phyloP scores from a whole-genome alignment of 2,888 invertebrate genomes.

The Cephus sareptanus region DNA sequence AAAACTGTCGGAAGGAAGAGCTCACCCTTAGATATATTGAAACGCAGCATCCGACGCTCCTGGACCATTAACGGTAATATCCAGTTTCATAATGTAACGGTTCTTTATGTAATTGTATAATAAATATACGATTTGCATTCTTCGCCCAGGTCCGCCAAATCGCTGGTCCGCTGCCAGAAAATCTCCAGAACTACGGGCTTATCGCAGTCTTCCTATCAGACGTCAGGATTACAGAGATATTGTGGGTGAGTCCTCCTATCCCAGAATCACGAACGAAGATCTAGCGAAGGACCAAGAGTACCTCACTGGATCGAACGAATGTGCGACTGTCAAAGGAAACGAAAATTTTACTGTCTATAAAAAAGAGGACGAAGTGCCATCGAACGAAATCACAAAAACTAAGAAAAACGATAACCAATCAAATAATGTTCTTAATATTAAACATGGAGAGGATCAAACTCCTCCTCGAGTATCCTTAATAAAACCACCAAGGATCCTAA shows the following conservation, averaged over 20 bases:
- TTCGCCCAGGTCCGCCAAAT: conserved; percentile 67
- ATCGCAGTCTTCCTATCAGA: conserved; percentile 71
- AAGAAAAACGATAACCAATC: conserved; percentile 23
- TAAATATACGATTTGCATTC: background rate
- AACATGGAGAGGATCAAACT: background rate
- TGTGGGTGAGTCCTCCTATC: background rate
- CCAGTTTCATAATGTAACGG: background rate
- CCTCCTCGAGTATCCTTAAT: conserved; percentile 47
- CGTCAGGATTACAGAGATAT: conserved; percentile 64
- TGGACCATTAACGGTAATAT: conserved; percentile 79
- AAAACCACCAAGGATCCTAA: conserved; percentile 52
- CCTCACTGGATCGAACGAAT: conserved; percentile 21
- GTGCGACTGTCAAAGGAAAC: conserved; percentile 29
- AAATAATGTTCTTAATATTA: conserved; percentile 1
- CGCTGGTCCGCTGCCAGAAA: conserved; percentile 68
- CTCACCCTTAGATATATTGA: conserved; percentile 73
- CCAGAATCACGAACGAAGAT: background rate
- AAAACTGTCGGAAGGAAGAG: conserved; percentile 68
- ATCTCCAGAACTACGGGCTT: conserved; percentile 70
- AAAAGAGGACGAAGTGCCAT: conserved; percentile 31
- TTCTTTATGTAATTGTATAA: background rate
- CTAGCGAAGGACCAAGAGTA: conserved; percentile 23
- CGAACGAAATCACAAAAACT: conserved; percentile 26
- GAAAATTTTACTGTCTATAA: conserved; percentile 17
- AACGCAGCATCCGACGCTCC: conserved; percentile 75